Percentiles rank a stretch among this genome's conserved stretches.
Evolutionary conservation across 2,797 vertebrate genomes (phyloP).

Genomic region (Xyrichtys novacula): DNA sequence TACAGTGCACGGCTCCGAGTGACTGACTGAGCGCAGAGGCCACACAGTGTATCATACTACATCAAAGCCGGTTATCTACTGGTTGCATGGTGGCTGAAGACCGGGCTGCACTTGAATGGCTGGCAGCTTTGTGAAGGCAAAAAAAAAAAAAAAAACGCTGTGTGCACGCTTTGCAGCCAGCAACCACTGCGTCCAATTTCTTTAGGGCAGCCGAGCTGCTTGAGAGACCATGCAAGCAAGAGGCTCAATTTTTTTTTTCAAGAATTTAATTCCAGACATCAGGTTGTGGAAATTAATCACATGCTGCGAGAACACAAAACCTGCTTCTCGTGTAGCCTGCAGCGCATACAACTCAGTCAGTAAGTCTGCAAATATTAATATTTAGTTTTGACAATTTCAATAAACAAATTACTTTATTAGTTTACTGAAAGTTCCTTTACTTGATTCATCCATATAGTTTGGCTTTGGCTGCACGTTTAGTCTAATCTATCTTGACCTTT

Average conservation of each 20-base stretch:
- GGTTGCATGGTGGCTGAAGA: slow-evolving; percentile 43
- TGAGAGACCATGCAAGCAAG: slow-evolving; percentile 28
- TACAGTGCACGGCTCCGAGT: slow-evolving; percentile 48
- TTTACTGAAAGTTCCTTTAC: neutral
- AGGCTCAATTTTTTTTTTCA: slow-evolving; percentile 31
- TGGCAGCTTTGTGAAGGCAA: slow-evolving; percentile 52
- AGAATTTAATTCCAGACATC: slow-evolving; percentile 56
- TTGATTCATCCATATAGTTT: slow-evolving; percentile 9
- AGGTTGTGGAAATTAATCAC: slow-evolving; percentile 60
- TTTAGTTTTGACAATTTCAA: slow-evolving; percentile 5
- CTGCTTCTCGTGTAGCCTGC: slow-evolving; percentile 17
- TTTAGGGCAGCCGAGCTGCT: slow-evolving; percentile 32
- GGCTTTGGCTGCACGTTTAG: slow-evolving; percentile 7
- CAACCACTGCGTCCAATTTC: slow-evolving; percentile 54
- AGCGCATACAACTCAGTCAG: slow-evolving; percentile 10
- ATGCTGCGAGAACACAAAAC: slow-evolving; percentile 30
- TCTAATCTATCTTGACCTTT: slow-evolving; percentile 29
- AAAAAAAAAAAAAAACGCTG: too few species aligned
- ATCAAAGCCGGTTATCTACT: slow-evolving; percentile 59
- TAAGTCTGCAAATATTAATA: slow-evolving; percentile 30
- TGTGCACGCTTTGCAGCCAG: slow-evolving; percentile 42
- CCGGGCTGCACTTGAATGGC: slow-evolving; percentile 29
- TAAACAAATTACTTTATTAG: neutral
- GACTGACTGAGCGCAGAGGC: slow-evolving; percentile 52
- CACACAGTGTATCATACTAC: slow-evolving; percentile 48